These are phyloP conservation scores for Agriotes lineatus DNA, from an alignment of 2,888 invertebrate species.

Conservation along the genomic window DNA sequence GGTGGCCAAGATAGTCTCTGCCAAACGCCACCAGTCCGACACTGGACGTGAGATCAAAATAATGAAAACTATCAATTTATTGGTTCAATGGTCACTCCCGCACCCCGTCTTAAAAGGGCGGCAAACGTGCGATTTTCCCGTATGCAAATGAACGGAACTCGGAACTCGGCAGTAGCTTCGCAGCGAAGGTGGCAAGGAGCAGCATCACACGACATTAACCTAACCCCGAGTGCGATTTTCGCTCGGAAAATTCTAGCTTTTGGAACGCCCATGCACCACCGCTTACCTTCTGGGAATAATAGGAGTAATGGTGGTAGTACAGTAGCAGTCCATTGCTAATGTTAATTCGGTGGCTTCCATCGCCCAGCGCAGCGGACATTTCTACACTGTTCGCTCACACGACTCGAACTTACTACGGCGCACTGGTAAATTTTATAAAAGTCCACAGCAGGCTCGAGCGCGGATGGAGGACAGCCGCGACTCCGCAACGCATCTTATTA, in stretches of 20 bases:
- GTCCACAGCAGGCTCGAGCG: background rate
- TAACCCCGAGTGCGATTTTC: background rate
- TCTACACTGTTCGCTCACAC: slow-evolving; percentile 24
- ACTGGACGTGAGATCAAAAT: too few relatives aligned
- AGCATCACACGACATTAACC: slow-evolving; percentile 12
- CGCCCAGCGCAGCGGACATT: slow-evolving; percentile 46
- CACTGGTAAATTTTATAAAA: slow-evolving; percentile 6
- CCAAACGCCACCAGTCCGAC: too few relatives aligned
- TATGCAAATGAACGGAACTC: background rate
- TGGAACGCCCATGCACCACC: background rate
- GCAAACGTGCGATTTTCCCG: background rate
- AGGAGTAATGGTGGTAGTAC: slow-evolving; percentile 80
- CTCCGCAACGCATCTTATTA: background rate
- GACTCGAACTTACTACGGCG: background rate
- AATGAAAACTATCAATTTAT: too few relatives aligned
- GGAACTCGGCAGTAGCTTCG: background rate
- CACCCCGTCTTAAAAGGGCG: background rate
- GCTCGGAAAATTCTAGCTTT: background rate
- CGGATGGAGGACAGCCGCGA: background rate
- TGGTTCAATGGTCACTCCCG: background rate
- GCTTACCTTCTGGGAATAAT: slow-evolving; percentile 81
- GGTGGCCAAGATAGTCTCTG: too few relatives aligned
- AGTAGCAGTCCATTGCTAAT: slow-evolving; percentile 67
- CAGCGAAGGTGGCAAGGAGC: background rate
- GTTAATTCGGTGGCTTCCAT: slow-evolving; percentile 47